phyloP scores from a whole-genome alignment of 2,888 invertebrate species.

The Erebia ligea region DNA sequence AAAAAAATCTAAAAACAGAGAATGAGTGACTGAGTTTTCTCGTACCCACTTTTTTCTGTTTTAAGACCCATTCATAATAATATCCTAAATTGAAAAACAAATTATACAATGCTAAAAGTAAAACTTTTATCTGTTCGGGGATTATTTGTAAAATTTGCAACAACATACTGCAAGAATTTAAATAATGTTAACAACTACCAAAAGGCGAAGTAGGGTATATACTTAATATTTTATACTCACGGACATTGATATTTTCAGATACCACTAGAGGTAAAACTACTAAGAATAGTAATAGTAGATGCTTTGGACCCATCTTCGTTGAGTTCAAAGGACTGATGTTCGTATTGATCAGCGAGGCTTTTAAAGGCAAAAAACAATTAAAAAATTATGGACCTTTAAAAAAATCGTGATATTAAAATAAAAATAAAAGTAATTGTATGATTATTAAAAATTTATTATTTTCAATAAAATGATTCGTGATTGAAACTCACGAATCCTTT shows the following conservation, averaged over 20 bases:
- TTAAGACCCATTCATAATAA: too few species aligned
- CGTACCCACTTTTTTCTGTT: too few species aligned
- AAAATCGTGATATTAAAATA: conserved; percentile 31
- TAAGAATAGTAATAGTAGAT: conserved; percentile 35
- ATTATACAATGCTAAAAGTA: too few species aligned
- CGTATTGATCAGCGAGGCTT: conserved; percentile 17
- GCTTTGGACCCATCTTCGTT: conserved; percentile 36
- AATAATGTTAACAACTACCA: too few species aligned
- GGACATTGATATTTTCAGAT: conserved; percentile 2
- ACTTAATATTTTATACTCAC: conserved; percentile 30
- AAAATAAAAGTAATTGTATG: conserved; percentile 6
- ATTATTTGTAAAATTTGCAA: too few species aligned
- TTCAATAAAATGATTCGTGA: conserved; percentile 31
- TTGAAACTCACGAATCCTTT: conserved; percentile 22
- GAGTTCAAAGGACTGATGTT: conserved; percentile 34
- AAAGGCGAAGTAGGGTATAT: neutral
- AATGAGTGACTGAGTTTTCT: too few species aligned
- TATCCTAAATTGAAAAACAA: too few species aligned
- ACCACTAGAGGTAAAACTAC: conserved; percentile 34
- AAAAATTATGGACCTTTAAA: conserved; percentile 24
- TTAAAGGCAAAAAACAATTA: conserved; percentile 38
- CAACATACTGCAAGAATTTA: too few species aligned
- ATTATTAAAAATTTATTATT: conserved; percentile 26
- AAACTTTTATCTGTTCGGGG: too few species aligned
- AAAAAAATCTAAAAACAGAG: too few species aligned